phyloP scores from a whole-genome alignment of 2,888 invertebrate species.

The Syrphus vitripennis region DNA sequence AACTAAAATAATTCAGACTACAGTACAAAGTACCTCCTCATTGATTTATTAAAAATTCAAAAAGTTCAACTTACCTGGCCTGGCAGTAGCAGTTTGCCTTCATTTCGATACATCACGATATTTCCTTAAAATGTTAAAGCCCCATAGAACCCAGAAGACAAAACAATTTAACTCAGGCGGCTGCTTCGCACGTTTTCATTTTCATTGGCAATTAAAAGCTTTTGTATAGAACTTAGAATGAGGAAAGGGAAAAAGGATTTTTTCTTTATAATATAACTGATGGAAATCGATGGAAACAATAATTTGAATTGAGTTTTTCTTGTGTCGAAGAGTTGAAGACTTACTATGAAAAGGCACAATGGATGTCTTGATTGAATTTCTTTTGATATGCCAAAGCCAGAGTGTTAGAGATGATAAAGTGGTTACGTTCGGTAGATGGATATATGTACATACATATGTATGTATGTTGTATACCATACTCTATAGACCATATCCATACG shows the following conservation, averaged over 20 bases:
- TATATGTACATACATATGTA: neutral
- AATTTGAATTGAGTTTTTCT: neutral
- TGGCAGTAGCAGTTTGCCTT: neutral
- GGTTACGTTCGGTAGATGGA: neutral
- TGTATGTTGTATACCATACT: too few species aligned
- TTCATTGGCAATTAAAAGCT: neutral
- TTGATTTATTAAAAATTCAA: neutral
- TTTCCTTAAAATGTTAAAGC: neutral
- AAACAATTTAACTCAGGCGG: neutral
- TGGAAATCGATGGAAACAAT: neutral
- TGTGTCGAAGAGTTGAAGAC: neutral
- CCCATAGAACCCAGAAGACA: too few species aligned
- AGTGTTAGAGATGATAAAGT: neutral
- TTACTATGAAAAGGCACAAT: neutral
- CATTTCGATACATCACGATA: neutral
- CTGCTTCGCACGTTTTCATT: slow-evolving; percentile 3
- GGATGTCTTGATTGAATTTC: neutral
- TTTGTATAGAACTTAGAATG: neutral
- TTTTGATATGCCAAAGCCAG: neutral
- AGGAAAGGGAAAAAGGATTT: neutral
- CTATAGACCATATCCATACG: neutral
- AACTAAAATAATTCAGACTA: too few species aligned
- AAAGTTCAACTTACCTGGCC: neutral
- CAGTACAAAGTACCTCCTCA: neutral
- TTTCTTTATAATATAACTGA: neutral